These are phyloP conservation scores for Melanocharis versteri DNA, from an alignment of 2,113 vertebrate species.

Conservation along the genomic window DNA sequence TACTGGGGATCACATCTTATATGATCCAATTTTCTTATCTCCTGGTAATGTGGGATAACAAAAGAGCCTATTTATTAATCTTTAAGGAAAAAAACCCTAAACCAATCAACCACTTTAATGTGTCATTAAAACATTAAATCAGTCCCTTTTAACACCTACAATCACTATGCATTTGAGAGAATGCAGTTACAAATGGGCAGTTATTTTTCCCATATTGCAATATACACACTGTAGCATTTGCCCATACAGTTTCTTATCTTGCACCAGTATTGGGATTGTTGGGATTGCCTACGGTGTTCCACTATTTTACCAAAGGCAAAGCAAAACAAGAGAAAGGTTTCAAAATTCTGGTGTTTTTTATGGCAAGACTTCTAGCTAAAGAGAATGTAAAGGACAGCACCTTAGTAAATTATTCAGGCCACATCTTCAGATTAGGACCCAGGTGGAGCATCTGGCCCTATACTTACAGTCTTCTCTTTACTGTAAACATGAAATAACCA, in stretches of 20 bases:
- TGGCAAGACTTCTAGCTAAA: not conserved
- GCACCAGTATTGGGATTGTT: not conserved
- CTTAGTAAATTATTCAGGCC: slow-evolving; percentile 28
- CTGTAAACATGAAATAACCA: slow-evolving; percentile 1
- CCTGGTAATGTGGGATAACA: not conserved
- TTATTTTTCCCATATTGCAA: not conserved
- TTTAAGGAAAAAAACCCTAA: not conserved
- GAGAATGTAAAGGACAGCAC: not conserved
- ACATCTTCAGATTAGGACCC: not conserved
- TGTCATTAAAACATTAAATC: not conserved
- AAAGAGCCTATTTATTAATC: not conserved
- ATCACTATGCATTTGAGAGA: not conserved
- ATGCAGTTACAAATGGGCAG: not conserved
- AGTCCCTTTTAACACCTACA: not conserved
- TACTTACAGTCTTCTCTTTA: not conserved
- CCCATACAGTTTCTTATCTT: rapidly evolving
- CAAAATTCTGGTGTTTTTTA: not conserved
- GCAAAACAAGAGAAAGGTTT: not conserved
- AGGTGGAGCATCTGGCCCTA: slow-evolving; percentile 4
- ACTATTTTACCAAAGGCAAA: not conserved
- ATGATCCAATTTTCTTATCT: not conserved
- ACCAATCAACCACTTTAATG: not conserved
- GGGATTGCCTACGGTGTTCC: not conserved
- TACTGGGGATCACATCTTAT: not conserved
- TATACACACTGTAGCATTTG: not conserved